Evolutionary conservation across 2,113 vertebrate species (phyloP), one percentile per base, ranked within the genome.

Genomic region (Cettia cetti): DNA sequence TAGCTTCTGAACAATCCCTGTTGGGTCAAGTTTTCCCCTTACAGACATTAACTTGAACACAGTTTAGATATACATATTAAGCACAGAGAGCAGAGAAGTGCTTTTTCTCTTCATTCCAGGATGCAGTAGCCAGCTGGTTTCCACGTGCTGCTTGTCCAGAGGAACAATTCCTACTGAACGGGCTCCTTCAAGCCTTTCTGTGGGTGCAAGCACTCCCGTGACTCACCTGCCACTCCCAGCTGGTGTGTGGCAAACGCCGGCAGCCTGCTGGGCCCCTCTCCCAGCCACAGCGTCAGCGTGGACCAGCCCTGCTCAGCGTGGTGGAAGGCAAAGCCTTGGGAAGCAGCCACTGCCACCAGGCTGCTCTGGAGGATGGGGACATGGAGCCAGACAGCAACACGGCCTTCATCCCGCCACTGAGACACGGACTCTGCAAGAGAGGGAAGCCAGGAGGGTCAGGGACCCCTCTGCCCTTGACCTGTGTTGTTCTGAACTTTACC

Each of bases 221-320:
- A 91, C 94, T 93, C 53, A 99, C 99, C 99, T 98, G 99, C 99
- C 18, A 99, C 99, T 53, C 99, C 99, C 11, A 99, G 60, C 95
- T 99, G 99, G 96, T 99, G 99, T 5, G 98, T 99, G 13, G 99
- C 99, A 0, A 98, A 99, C 9, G 92, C 97, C 0, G 99, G 99
- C 31, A 99, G 97, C 45, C 98, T 97, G 98, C 97, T 99, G 49
- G 98, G 96, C 28, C 98, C 99, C 16, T 97, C 95, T 14, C 96
- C 98, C 91, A 99, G 91, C 99, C 99, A 99, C 37, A 99, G 96
- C 0, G 98, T 96, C 92, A 99, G 93, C 3, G 98, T 98, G 13
- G 98, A 97, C 0, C 96, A 96, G 83, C 98, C 92, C 0, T 72
- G 78, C 65, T 96, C 97, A 3, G 99, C 98, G 1, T 99, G 99